A percentile compares a stretch with the other conserved stretches of the same genome.
These are phyloP conservation scores for Tor tambroides DNA, from an alignment of 2,113 vertebrate species.

Conservation along the genomic window DNA sequence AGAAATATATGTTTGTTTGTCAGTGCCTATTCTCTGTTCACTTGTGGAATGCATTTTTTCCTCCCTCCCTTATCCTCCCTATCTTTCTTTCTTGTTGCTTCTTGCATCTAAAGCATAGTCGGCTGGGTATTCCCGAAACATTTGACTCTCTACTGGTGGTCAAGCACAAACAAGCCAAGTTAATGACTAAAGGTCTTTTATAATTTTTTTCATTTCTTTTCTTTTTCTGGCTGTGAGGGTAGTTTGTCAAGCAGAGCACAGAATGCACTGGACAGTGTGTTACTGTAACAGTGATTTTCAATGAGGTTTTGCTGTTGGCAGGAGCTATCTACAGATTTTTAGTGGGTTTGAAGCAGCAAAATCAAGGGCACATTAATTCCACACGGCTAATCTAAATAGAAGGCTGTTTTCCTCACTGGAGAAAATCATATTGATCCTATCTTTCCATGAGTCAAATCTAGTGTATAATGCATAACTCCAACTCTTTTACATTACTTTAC, in stretches of 20 bases:
- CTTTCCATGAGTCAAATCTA: neutral
- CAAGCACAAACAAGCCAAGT: conserved; percentile 4
- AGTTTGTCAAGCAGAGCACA: neutral
- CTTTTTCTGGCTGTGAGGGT: neutral
- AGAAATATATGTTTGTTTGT: conserved; percentile 44
- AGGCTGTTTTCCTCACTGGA: neutral
- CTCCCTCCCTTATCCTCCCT: neutral
- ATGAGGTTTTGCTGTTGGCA: neutral
- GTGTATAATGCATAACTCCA: neutral
- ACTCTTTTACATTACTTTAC: neutral
- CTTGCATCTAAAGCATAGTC: neutral
- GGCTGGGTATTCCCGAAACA: neutral
- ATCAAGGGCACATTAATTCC: neutral
- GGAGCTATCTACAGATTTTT: neutral
- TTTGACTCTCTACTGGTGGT: neutral
- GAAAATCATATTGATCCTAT: neutral
- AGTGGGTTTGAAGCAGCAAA: neutral
- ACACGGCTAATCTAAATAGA: neutral
- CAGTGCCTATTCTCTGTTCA: neutral
- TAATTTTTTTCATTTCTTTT: neutral
- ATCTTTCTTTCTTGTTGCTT: neutral
- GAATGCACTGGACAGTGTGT: neutral
- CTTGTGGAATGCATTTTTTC: neutral
- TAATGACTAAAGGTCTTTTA: neutral
- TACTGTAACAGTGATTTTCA: neutral